Percentiles rank a stretch among this genome's conserved stretches.
Conservation (phyloP, 1,140 invertebrate species). For the Drosophila nigromelanica region DNA sequence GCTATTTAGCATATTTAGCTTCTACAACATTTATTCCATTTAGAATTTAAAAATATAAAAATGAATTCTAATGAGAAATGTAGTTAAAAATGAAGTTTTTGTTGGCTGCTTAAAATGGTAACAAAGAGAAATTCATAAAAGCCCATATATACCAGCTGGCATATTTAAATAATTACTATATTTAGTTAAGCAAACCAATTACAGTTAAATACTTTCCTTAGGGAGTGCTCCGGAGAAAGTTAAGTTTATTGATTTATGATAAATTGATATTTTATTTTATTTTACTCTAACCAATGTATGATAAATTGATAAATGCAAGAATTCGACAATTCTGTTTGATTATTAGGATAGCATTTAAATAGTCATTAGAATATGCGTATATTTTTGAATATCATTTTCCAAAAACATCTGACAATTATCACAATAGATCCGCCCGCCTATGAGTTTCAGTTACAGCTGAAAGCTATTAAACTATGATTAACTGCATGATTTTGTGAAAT, state of each 20-base stretch:
- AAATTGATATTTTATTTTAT: too few species aligned
- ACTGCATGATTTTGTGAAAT: constrained; percentile 41
- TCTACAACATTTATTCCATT: too few species aligned
- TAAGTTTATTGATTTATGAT: not conserved
- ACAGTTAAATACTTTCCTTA: not conserved
- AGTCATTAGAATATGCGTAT: not conserved
- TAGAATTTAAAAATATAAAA: not conserved
- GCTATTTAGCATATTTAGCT: too few species aligned
- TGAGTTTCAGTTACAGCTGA: constrained; percentile 1
- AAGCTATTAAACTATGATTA: constrained; percentile 30
- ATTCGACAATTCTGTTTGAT: not conserved
- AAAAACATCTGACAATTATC: not conserved
- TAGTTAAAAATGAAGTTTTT: not conserved
- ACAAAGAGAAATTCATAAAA: too few species aligned
- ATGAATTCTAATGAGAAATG: not conserved
- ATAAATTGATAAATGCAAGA: not conserved
- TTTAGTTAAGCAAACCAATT: not conserved
- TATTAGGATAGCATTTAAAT: too few species aligned
- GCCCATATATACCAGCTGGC: too few species aligned
- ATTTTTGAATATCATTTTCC: not conserved
- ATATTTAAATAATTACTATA: too few species aligned
- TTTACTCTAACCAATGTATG: not conserved
- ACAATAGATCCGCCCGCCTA: not conserved
- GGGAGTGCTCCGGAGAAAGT: not conserved
- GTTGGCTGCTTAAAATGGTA: not conserved